Evolutionary conservation across 2,888 invertebrate species (phyloP).

Genomic region (Opisthograptis luteolata): DNA sequence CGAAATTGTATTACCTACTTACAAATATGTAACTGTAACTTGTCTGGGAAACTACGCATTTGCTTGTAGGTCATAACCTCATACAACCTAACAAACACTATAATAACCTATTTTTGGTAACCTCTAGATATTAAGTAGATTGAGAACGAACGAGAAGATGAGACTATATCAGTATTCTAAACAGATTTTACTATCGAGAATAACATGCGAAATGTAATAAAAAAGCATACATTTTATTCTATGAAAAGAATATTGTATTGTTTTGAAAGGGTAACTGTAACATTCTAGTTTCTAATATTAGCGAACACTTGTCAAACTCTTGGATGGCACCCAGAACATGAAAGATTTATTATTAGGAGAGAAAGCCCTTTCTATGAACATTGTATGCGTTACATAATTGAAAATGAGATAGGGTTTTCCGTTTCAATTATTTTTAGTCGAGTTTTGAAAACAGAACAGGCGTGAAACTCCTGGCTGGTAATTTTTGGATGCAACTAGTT

Average conservation of each 20-base stretch:
- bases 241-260: conserved; percentile 27
- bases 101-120: too few species aligned
- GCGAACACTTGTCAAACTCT: conserved; percentile 48
- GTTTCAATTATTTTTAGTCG: too few species aligned
- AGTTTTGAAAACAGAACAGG: too few species aligned
- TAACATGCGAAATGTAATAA: conserved; percentile 18
- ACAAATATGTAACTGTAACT: too few species aligned
- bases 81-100: too few species aligned
- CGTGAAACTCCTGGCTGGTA: too few species aligned
- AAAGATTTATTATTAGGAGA: conserved; percentile 42
- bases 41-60: too few species aligned
- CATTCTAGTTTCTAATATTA: conserved; percentile 51
- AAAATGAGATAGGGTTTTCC: too few species aligned
- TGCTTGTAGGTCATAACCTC: too few species aligned
- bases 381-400: conserved; percentile 22
- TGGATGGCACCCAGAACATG: conserved; percentile 58
- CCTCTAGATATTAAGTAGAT: too few species aligned
- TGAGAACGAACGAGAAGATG: not conserved
- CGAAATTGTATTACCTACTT: too few species aligned
- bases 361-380: conserved; percentile 44
- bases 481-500: too few species aligned
- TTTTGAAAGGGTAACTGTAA: conserved; percentile 41
- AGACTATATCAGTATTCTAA: conserved; percentile 1
- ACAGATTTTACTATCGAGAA: conserved; percentile 16
- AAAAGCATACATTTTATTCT: conserved; percentile 12